Evolutionary conservation across 1,140 invertebrate genomes (phyloP), one percentile per base, ranked within the genome.

Genomic region (Drosophila kepulauana): DNA sequence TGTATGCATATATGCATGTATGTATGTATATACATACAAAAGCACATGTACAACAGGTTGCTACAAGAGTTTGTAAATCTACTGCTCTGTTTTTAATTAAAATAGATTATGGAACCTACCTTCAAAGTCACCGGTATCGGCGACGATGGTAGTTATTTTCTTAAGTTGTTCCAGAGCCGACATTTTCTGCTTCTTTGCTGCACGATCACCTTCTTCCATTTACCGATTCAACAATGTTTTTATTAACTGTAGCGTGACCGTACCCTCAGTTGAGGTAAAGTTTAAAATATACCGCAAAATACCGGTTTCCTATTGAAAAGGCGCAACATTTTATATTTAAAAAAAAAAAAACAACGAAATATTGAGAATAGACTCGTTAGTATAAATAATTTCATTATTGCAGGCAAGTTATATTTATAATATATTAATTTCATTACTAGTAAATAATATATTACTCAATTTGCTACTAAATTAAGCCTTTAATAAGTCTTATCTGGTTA

Each of bases 71-170:
- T 38, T 3, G 10, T 41, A 41, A 41, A 41, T 8, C 7, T 33
- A 33, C 30, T 33, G 5, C 30, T 33, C 8, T 49, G 5, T 35
- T 62, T 7, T n/a, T 15, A 7, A 45, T 30, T 8, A 30, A 30
- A 10, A 20, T 43, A 7, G 1, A 15, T 33, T 33, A 43, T 35
- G 7, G 8, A 38, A 45, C 33, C 48, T 54, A 69, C 66, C 66
- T 52, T 99, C 97, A 94, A 99, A 99, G 93, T 99, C 99, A 35
- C 99, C 98, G 72, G 98, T 99, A 92, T 99, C 99, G 15, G 99
- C 99, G 28, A 99, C 99, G 35, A 99, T 98, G 6, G 95, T 96
- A 1, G 98, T 99, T 73, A 96, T 93, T 72, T 95, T 93, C 92
- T 99, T 99, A 11, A 99, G 93, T 16, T 71, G 51, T 64, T 63